Percentiles rank a stretch among this genome's conserved stretches.
phyloP scores from a whole-genome alignment of 2,888 invertebrate genomes.

The Sussaba pulchella region DNA sequence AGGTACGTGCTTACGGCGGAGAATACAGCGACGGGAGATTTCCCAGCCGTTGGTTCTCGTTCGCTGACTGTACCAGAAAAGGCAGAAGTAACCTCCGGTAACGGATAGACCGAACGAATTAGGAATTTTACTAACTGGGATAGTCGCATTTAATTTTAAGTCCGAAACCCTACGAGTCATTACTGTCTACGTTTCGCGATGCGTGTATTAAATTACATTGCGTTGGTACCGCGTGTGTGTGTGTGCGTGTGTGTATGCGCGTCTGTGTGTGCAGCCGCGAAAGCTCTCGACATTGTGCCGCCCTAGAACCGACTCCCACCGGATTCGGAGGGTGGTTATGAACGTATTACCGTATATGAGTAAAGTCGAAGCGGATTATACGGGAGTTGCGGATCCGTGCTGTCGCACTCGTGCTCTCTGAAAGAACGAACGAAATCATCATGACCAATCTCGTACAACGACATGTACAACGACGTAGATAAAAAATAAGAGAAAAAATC shows the following conservation, averaged over 20 bases:
- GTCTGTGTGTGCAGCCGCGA: conserved; percentile 40
- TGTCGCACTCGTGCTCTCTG: conserved; percentile 30
- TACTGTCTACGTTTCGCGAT: conserved; percentile 82
- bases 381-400: conserved; percentile 55
- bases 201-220: conserved; percentile 82
- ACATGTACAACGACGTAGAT: not conserved
- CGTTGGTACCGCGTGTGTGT: too few relatives aligned
- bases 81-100: conserved; percentile 48
- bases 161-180: conserved; percentile 84
- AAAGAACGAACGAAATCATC: conserved; percentile 37
- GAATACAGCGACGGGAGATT: conserved; percentile 56
- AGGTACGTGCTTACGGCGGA: conserved; percentile 75
- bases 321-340: conserved; percentile 65
- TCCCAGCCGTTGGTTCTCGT: too few relatives aligned
- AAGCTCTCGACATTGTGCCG: conserved; percentile 40
- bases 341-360: conserved; percentile 68
- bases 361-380: conserved; percentile 76
- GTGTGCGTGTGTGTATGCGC: too few relatives aligned
- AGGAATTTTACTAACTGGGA: conserved; percentile 84
- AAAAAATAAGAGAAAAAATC: not conserved
- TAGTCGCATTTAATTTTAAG: conserved; percentile 84
- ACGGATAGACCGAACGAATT: conserved; percentile 78
- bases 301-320: conserved; percentile 47
- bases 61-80: conserved; percentile 22
- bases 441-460: not conserved